Evolutionary conservation across 2,113 vertebrate species (phyloP).

Genomic region (Stegastes partitus): DNA sequence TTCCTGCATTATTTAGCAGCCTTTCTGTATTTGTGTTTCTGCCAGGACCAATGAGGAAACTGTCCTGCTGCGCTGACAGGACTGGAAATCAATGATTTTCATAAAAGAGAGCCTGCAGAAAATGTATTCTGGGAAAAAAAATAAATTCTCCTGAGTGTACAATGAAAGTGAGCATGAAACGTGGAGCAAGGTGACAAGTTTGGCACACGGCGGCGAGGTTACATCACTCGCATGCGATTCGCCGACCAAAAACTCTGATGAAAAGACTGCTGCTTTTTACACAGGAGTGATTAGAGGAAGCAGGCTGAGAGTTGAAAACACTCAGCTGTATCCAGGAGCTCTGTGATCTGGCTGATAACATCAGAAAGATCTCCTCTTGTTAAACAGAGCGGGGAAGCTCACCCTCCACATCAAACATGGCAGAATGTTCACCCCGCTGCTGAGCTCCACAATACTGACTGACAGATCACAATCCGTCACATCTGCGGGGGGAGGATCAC

Average conservation of each 20-base stretch:
- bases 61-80: slow-evolving; percentile 64
- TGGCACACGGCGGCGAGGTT: slow-evolving; percentile 42
- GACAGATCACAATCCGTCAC: slow-evolving; percentile 52
- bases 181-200: slow-evolving; percentile 44
- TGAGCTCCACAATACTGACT: slow-evolving; percentile 38
- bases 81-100: slow-evolving; percentile 78
- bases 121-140: slow-evolving; percentile 58
- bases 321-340: slow-evolving; percentile 44
- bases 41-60: slow-evolving; percentile 68
- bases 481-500: slow-evolving; percentile 29
- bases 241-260: slow-evolving; percentile 24
- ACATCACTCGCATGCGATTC: slow-evolving; percentile 43
- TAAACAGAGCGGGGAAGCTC: slow-evolving; percentile 50
- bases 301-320: slow-evolving; percentile 43
- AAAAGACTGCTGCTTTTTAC: slow-evolving; percentile 18
- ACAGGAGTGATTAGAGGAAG: slow-evolving; percentile 60
- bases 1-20: slow-evolving; percentile 80
- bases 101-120: slow-evolving; percentile 63
- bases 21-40: slow-evolving; percentile 72
- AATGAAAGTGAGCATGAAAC: slow-evolving; percentile 58
- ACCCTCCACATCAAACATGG: slow-evolving; percentile 41
- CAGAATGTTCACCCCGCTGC: slow-evolving; percentile 28
- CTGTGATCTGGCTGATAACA: slow-evolving; percentile 72
- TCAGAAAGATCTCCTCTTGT: slow-evolving; percentile 56
- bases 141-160: slow-evolving; percentile 63